phyloP scores from a whole-genome alignment of 1,140 invertebrate genomes.

The Cyclina sinensis region DNA sequence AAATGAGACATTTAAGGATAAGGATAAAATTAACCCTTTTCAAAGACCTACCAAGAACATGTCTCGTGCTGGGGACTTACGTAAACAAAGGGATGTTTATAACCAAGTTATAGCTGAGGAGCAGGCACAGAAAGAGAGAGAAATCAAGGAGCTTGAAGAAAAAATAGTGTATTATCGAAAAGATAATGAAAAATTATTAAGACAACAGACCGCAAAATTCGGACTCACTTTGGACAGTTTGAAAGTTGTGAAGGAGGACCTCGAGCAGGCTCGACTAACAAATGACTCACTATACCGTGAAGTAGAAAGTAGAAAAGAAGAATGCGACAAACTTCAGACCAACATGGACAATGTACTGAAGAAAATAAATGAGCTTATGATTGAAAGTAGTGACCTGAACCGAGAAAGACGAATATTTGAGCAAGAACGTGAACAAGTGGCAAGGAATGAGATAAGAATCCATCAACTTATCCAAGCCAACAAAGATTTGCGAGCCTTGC shows the following conservation, averaged over 20 bases:
- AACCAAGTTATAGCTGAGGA: constrained; percentile 19
- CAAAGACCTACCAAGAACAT: constrained; percentile 20
- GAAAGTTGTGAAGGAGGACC: constrained; percentile 35
- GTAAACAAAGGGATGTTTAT: constrained; percentile 40
- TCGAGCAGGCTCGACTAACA: constrained; percentile 5
- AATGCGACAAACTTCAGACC: constrained; percentile 59
- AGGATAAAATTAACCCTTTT: constrained; percentile 49
- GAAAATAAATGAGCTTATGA: constrained; percentile 42
- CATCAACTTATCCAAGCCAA: constrained; percentile 35
- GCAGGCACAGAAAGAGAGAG: constrained; percentile 22
- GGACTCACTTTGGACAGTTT: constrained; percentile 41
- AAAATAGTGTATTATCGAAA: constrained; percentile 48
- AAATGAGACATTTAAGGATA: background rate
- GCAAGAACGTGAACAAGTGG: constrained; percentile 16
- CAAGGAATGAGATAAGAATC: constrained; percentile 36
- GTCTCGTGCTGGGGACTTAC: constrained; percentile 35
- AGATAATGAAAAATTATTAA: constrained; percentile 58
- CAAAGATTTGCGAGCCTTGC: constrained; percentile 44
- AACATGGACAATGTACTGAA: constrained; percentile 34
- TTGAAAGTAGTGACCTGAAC: constrained; percentile 36
- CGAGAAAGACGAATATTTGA: constrained; percentile 40
- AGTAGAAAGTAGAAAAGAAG: constrained; percentile 60
- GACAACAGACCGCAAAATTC: constrained; percentile 48
- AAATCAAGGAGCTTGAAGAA: constrained; percentile 24
- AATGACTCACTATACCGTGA: constrained; percentile 53